Evolutionary conservation across 2,113 vertebrate genomes (phyloP).

Genomic region (Thamnaconus septentrionalis): DNA sequence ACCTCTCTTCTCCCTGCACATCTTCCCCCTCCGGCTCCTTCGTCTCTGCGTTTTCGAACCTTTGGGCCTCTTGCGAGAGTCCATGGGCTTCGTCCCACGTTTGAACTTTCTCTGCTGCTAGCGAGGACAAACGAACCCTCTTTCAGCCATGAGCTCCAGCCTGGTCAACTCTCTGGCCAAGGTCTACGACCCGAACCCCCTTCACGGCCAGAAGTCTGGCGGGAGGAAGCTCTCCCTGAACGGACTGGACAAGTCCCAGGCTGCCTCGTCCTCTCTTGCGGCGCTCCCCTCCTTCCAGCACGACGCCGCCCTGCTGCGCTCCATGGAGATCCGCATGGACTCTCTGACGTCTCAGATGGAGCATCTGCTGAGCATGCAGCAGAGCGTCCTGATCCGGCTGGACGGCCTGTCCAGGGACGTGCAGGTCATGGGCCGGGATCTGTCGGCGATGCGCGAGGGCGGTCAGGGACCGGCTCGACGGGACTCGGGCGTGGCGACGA

Average conservation of each 20-base stretch:
- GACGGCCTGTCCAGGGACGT: constrained; percentile 79
- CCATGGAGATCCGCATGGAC: constrained; percentile 75
- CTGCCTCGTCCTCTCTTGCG: constrained; percentile 14
- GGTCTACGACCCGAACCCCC: constrained; percentile 78
- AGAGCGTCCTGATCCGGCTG: constrained; percentile 77
- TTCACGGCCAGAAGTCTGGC: constrained; percentile 72
- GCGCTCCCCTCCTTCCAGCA: constrained; percentile 16
- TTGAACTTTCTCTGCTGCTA: not conserved
- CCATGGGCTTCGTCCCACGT: not conserved
- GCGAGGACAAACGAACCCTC: too few relatives aligned
- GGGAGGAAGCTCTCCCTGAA: constrained; percentile 58
- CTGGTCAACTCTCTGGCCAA: constrained; percentile 84
- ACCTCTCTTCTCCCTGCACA: constrained; percentile 20
- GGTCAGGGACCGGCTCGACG: constrained; percentile 33
- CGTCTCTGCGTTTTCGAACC: constrained; percentile 5
- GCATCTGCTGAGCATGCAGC: constrained; percentile 76
- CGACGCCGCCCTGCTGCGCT: constrained; percentile 28
- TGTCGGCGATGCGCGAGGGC: constrained; percentile 54
- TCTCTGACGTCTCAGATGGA: constrained; percentile 82
- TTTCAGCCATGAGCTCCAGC: constrained; percentile 65
- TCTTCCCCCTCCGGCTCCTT: constrained; percentile 3
- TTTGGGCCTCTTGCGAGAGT: constrained; percentile 2
- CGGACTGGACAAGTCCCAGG: constrained; percentile 43
- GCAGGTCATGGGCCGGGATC: constrained; percentile 69
- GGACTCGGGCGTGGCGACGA: too few relatives aligned